Conservation (phyloP, 2,888 invertebrate species). For the Thyatira batis region DNA sequence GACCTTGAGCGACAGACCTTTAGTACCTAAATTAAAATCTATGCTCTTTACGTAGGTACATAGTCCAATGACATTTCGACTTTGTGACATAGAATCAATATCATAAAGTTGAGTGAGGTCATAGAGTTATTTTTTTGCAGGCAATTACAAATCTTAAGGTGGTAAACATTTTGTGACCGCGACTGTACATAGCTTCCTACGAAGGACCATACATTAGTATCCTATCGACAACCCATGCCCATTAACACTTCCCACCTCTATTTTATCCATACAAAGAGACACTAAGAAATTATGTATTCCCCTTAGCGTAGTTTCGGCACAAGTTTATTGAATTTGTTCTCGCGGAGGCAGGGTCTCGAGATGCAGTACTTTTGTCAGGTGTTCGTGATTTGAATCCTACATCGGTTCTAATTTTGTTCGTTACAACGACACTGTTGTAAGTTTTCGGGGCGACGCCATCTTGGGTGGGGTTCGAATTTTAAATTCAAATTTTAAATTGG, state of each 20-base stretch:
- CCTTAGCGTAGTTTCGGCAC: constrained; percentile 74
- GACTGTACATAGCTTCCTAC: too few species aligned
- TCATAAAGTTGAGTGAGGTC: too few species aligned
- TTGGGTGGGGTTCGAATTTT: constrained; percentile 21
- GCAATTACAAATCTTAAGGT: too few species aligned
- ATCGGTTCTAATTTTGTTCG: constrained; percentile 32
- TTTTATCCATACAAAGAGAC: constrained; percentile 73
- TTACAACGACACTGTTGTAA: constrained; percentile 17
- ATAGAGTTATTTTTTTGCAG: too few species aligned
- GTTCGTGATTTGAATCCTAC: constrained; percentile 67
- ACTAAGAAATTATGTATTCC: constrained; percentile 82
- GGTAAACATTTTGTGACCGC: too few species aligned
- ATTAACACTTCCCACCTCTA: constrained; percentile 44
- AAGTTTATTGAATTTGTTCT: constrained; percentile 82
- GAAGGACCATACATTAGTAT: too few species aligned
- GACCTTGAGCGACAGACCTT: too few species aligned
- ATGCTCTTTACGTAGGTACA: too few species aligned
- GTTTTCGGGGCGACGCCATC: constrained; percentile 30
- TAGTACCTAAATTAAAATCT: too few species aligned
- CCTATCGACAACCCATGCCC: constrained; percentile 9
- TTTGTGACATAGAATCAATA: too few species aligned
- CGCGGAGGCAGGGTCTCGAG: constrained; percentile 39
- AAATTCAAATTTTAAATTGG: constrained; percentile 7
- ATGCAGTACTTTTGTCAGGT: constrained; percentile 75
- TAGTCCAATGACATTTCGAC: too few species aligned